A percentile compares a stretch with the other conserved stretches of the same genome.
Evolutionary conservation across 2,797 vertebrate genomes (phyloP).

Genomic region (Halcyon chelicuti): DNA sequence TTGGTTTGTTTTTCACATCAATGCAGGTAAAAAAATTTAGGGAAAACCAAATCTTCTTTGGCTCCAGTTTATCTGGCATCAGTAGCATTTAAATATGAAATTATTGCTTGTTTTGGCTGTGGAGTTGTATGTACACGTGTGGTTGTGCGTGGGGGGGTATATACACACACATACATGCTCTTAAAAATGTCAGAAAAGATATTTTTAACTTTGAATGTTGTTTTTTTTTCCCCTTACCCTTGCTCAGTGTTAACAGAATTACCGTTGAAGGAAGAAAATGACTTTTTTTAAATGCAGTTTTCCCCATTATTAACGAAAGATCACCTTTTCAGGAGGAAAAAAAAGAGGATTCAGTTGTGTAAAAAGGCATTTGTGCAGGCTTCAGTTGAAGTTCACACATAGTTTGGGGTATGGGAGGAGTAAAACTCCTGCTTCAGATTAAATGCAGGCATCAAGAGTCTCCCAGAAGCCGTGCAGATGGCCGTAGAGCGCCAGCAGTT

Average conservation of each 20-base stretch:
- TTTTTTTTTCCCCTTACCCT: background rate
- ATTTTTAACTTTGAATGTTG: background rate
- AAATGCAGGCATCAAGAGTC: background rate
- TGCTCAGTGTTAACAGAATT: background rate
- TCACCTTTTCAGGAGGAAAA: background rate
- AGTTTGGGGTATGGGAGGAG: background rate
- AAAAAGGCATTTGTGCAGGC: background rate
- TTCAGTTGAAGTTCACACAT: background rate
- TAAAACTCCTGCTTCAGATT: background rate
- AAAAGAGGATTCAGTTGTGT: background rate
- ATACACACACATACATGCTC: constrained; percentile 54
- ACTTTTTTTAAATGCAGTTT: background rate
- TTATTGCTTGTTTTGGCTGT: constrained; percentile 42
- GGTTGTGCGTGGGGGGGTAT: constrained; percentile 42
- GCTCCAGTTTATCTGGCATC: background rate
- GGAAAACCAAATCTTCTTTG: background rate
- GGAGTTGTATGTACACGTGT: constrained; percentile 46
- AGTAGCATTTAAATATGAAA: constrained; percentile 5
- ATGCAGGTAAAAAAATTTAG: background rate
- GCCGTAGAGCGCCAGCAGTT: background rate
- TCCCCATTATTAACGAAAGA: background rate
- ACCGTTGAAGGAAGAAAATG: rapidly evolving
- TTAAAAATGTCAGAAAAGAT: constrained; percentile 18
- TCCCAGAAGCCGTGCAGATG: background rate
- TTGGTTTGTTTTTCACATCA: background rate